Conservation (phyloP, 35 echinoderm and acorn worm genomes). For the Hemicentrotus pulcherrimus region DNA sequence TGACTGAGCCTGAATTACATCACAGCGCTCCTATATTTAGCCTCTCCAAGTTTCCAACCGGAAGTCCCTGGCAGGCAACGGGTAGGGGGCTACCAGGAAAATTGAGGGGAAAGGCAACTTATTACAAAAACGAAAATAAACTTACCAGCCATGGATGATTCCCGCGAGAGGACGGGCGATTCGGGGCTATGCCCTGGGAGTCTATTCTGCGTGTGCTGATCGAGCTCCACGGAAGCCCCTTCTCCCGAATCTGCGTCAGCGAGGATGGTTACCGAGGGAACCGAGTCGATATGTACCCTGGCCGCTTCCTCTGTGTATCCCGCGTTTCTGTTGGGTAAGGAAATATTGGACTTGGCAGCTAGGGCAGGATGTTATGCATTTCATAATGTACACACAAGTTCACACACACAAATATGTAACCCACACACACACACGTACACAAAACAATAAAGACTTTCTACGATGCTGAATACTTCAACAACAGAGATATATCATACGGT, state of each 20-base stretch:
- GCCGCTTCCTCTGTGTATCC: conserved; percentile 69
- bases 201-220: not conserved
- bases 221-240: conserved; percentile 25
- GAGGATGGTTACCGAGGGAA: conserved; percentile 59
- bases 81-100: not conserved
- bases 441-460: not conserved
- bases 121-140: not conserved
- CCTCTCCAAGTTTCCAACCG: not conserved
- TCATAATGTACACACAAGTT: conserved; percentile 21
- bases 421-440: not conserved
- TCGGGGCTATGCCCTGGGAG: not conserved
- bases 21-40: not conserved
- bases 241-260: conserved; percentile 47
- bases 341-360: not conserved
- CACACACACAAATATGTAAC: not conserved
- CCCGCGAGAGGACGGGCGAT: not conserved
- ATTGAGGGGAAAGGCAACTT: conserved; percentile 4
- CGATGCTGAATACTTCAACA: not conserved
- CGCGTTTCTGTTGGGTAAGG: conserved; percentile 49
- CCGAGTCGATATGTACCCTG: conserved; percentile 52
- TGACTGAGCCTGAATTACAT: not conserved
- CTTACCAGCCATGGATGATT: conserved; percentile 28
- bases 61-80: not conserved
- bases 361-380: conserved; percentile 29
- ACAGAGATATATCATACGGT: not conserved